Conservation (phyloP, 2,113 vertebrate genomes). For the Aramus guarauna region DNA sequence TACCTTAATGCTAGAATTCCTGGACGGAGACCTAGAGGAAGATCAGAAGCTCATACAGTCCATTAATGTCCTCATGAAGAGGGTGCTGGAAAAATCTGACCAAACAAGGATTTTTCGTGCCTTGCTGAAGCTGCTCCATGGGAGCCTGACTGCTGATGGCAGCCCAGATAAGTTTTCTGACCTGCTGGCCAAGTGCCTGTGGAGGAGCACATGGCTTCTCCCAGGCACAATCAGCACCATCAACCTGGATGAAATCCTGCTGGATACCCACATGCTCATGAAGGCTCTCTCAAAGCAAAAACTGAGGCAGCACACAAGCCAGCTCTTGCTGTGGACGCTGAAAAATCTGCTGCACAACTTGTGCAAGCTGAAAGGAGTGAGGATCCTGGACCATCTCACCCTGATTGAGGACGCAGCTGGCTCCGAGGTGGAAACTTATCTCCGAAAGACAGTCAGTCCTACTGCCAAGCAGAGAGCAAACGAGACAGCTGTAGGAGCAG, state of each 20-base stretch:
- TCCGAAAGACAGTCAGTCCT: slow-evolving; percentile 70
- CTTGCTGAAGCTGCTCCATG: slow-evolving; percentile 79
- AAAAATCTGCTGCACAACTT: slow-evolving; percentile 80
- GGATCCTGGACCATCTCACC: slow-evolving; percentile 79
- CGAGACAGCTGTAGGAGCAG: slow-evolving; percentile 60
- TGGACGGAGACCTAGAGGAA: slow-evolving; percentile 76
- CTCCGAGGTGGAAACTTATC: slow-evolving; percentile 77
- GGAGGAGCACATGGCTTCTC: slow-evolving; percentile 77
- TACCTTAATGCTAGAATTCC: slow-evolving; percentile 76
- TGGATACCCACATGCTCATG: slow-evolving; percentile 79
- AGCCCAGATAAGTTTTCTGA: slow-evolving; percentile 76
- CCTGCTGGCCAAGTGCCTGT: slow-evolving; percentile 82
- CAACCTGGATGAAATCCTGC: slow-evolving; percentile 77
- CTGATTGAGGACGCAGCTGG: slow-evolving; percentile 79
- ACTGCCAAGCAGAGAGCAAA: slow-evolving; percentile 52
- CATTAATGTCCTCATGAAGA: slow-evolving; percentile 76
- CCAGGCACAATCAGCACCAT: slow-evolving; percentile 75
- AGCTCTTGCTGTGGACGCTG: slow-evolving; percentile 76
- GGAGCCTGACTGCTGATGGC: slow-evolving; percentile 70
- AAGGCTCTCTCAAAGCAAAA: slow-evolving; percentile 80
- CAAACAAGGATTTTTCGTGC: slow-evolving; percentile 78
- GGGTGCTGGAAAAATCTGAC: slow-evolving; percentile 79
- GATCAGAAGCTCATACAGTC: slow-evolving; percentile 76
- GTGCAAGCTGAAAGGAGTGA: slow-evolving; percentile 77
- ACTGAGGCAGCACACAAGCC: slow-evolving; percentile 74